Conservation (phyloP, 2,888 invertebrate genomes). For the Ennomos quercinarius region DNA sequence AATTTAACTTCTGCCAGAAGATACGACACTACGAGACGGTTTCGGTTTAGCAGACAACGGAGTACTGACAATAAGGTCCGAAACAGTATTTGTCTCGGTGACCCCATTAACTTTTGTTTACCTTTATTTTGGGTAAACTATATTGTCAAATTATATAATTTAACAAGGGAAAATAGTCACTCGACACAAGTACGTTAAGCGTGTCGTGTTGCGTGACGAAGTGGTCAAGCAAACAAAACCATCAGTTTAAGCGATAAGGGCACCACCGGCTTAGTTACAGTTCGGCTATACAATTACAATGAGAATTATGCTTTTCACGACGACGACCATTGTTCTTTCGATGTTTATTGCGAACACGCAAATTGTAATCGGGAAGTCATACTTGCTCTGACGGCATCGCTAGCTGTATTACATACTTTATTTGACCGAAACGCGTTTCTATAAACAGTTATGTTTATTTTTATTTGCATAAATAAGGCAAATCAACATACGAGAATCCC, state of each 20-base stretch:
- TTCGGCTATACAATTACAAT: conserved; percentile 52
- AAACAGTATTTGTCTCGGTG: neutral
- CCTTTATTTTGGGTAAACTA: conserved; percentile 4
- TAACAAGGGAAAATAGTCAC: conserved; percentile 39
- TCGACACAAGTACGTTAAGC: conserved; percentile 49
- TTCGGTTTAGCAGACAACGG: too few species aligned
- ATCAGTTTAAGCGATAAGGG: conserved; percentile 58
- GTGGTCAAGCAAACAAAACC: conserved; percentile 53
- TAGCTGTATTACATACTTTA: conserved; percentile 31
- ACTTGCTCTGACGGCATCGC: conserved; percentile 39
- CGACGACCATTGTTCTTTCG: conserved; percentile 56
- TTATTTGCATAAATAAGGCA: conserved; percentile 10
- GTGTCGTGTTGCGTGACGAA: conserved; percentile 53
- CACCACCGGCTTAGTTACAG: conserved; percentile 37
- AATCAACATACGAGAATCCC: conserved; percentile 1
- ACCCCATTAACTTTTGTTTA: conserved; percentile 9
- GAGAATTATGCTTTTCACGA: conserved; percentile 58
- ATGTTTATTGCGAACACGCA: conserved; percentile 54
- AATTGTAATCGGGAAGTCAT: conserved; percentile 47
- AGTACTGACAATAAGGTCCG: too few species aligned
- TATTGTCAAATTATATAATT: conserved; percentile 26
- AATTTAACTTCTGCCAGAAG: neutral
- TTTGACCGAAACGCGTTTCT: conserved; percentile 36
- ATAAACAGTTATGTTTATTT: conserved; percentile 22
- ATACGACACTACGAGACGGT: too few species aligned